Evolutionary conservation across 1,140 invertebrate genomes (phyloP).

Genomic region (Aradophagus sp.): DNA sequence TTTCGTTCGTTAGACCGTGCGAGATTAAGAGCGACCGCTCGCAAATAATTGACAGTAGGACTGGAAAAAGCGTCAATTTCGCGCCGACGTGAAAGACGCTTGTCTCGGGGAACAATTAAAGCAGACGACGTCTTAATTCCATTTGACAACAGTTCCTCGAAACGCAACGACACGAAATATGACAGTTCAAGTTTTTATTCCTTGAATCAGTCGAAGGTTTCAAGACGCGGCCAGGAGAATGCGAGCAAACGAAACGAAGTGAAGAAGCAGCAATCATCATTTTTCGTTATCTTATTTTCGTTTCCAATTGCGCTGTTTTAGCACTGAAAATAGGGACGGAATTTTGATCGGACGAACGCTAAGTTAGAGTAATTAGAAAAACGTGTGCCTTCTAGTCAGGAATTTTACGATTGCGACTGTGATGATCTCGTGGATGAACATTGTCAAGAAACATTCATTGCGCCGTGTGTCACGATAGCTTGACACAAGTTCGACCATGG

Average conservation of each 20-base stretch:
- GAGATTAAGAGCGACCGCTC: too few species aligned
- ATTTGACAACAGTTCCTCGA: constrained; percentile 62
- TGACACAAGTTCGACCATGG: constrained; percentile 62
- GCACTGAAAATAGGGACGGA: too few species aligned
- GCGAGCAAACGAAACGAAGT: not conserved
- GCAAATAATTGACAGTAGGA: not conserved
- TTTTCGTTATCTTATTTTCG: too few species aligned
- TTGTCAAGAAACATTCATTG: constrained; percentile 18
- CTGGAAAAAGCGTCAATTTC: constrained; percentile 29
- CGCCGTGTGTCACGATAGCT: constrained; percentile 14
- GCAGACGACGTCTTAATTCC: constrained; percentile 62
- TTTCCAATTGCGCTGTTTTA: too few species aligned
- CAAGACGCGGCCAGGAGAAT: not conserved
- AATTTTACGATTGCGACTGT: constrained; percentile 38
- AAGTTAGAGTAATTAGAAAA: constrained; percentile 11
- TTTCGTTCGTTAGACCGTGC: too few species aligned
- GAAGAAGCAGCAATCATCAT: not conserved
- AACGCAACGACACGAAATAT: constrained; percentile 2
- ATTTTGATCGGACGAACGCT: not conserved
- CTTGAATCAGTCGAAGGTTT: constrained; percentile 28
- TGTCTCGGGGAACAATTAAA: constrained; percentile 65
- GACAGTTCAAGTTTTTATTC: not conserved
- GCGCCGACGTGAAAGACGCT: constrained; percentile 31
- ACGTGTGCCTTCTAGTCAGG: constrained; percentile 44
- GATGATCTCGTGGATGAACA: constrained; percentile 41